Base-by-base conservation (phyloP, 2,797 vertebrate genomes). In the Margarornis squamiger region DNA sequence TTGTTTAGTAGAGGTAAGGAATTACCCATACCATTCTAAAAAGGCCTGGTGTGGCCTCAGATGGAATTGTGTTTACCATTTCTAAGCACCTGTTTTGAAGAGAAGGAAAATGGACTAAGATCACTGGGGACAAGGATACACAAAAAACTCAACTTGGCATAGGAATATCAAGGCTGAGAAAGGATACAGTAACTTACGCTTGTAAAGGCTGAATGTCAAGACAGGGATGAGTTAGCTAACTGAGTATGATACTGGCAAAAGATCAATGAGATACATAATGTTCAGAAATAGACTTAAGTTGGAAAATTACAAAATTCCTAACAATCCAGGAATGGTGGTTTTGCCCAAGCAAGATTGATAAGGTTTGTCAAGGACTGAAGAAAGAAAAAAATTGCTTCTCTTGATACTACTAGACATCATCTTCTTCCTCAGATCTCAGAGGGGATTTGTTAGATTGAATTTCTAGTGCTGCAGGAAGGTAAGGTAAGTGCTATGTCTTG, bases 301-400 rank as follows among this genome's bases (percentile, higher is more conserved):
- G 67, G 81, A 93, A 92, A 92, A 77, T 43, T 86, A 58, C 61
- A 82, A 77, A 61, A 59, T 88, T 88, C 88, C 68, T 71, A 88
- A 61, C 45, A 74, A 68, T 58, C 22, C 22, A 71, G n/a, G 38
- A 51, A 51, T 1, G 6, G 49, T 75, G 30, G 16, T 67, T 94
- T 94, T 77, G 24, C 9, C 49, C 34, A 68, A 68, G 19, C 13
- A 77, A 80, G 41, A 57, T 6, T 90, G 78, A 61, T 83, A 93
- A 80, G 5, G 10, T 65, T 95, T 76, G 48, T 91, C 78, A 29
- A 26, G 32, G 45, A 77, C 1, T 36, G 68, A 59, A 86, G 27
- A 88, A 38, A 66, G 20, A 38, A 78, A 92, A 83, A 38, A 27
- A 68, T 5, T 52, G 6, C 19, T 79, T 67, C 32, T 55, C 41